These are phyloP conservation scores for Anguilla obscura DNA, from an alignment of 2,797 vertebrate species.

Conservation along the genomic window DNA sequence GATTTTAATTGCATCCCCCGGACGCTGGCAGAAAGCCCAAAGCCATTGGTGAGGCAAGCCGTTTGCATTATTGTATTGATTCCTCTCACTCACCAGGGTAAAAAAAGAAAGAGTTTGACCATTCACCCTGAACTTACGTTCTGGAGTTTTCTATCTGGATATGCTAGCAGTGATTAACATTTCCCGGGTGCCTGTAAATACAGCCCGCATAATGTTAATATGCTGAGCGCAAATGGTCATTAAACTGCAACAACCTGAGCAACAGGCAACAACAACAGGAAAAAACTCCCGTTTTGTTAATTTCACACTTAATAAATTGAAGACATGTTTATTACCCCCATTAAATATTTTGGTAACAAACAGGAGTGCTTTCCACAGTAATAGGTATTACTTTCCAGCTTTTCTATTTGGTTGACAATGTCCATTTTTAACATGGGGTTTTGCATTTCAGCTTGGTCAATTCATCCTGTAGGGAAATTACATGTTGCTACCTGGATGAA, in stretches of 20 bases:
- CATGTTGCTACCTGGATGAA: conserved; percentile 4
- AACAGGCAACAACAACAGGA: conserved; percentile 56
- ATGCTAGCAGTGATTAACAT: conserved; percentile 43
- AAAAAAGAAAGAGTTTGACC: conserved; percentile 46
- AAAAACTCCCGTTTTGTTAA: conserved; percentile 56
- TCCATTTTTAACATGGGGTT: not conserved
- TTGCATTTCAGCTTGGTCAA: not conserved
- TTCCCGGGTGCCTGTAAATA: conserved; percentile 57
- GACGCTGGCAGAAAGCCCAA: conserved; percentile 51
- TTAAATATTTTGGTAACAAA: conserved; percentile 38
- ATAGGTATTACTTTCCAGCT: not conserved
- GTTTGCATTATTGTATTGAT: conserved; percentile 60
- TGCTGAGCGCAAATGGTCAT: conserved; percentile 56
- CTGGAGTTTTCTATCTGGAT: conserved; percentile 39
- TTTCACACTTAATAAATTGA: conserved; percentile 70
- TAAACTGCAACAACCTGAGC: conserved; percentile 62
- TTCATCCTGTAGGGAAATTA: not conserved
- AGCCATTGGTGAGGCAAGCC: conserved; percentile 54
- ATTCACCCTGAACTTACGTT: conserved; percentile 46
- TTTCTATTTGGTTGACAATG: conserved; percentile 23
- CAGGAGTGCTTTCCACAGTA: not conserved
- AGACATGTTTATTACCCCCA: conserved; percentile 64
- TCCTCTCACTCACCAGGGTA: conserved; percentile 49
- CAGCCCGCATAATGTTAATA: conserved; percentile 51
- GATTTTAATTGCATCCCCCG: conserved; percentile 62